Percentiles rank a stretch among this genome's conserved stretches.
phyloP scores from a whole-genome alignment of 1,140 invertebrate genomes.

The Leptinotarsa lineolata region DNA sequence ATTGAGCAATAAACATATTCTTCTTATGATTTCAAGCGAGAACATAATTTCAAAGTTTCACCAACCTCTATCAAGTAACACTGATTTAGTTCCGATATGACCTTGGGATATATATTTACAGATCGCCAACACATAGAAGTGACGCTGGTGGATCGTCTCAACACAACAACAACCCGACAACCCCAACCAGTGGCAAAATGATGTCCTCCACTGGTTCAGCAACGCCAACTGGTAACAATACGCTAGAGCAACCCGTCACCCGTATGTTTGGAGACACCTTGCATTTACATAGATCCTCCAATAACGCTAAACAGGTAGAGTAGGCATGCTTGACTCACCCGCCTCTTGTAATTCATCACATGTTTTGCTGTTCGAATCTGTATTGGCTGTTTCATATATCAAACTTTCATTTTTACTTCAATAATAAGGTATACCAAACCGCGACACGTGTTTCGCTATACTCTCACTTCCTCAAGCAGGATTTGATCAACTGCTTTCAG shows the following conservation, averaged over 20 bases:
- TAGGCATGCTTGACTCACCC: constrained; percentile 25
- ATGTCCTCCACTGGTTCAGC: constrained; percentile 45
- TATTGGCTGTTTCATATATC: not conserved
- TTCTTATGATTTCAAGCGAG: too few relatives aligned
- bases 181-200: constrained; percentile 39
- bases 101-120: constrained; percentile 29
- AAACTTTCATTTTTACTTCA: too few relatives aligned
- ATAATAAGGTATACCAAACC: too few relatives aligned
- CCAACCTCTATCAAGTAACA: too few relatives aligned
- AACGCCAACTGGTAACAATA: constrained; percentile 59
- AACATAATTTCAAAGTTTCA: too few relatives aligned
- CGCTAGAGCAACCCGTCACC: constrained; percentile 58
- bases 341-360: not conserved
- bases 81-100: too few relatives aligned
- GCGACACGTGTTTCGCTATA: too few relatives aligned
- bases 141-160: constrained; percentile 38
- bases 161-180: constrained; percentile 32
- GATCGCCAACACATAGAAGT: constrained; percentile 47
- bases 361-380: not conserved
- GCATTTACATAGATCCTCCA: constrained; percentile 56
- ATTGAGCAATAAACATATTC: too few relatives aligned
- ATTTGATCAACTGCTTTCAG: too few relatives aligned
- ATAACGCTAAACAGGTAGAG: constrained; percentile 59
- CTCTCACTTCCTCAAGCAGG: too few relatives aligned
- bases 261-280: constrained; percentile 66